Evolutionary conservation across 2,888 invertebrate genomes (phyloP), one percentile per base, ranked within the genome.

Genomic region (Cosmia trapezina): DNA sequence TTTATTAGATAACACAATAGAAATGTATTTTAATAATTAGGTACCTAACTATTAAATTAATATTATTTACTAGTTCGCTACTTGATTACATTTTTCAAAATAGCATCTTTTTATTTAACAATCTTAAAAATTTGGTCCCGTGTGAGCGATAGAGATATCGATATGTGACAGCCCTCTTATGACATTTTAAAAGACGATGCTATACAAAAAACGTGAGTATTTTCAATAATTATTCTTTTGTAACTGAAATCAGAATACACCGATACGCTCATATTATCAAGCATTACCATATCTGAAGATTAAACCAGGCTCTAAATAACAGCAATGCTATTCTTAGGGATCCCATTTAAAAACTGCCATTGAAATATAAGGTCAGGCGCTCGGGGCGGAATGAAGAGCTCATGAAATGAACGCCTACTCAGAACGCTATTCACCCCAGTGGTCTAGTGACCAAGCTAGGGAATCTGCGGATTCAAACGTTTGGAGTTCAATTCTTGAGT

Each of bases 311-410:
- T 47, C 45, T 41, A 41, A 70, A 70, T 56, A 69, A 66, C 51
- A 75, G 53, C 54, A 41, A 62, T 62, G 65, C 64, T 72, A 74
- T 70, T 72, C 73, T 70, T 63, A 63, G 71, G 28, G n/a, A 51
- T 54, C n/a, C 71, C 60, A 69, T 85, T 85, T 76, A 68, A 83
- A 83, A 80, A 61, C 69, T 71, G 28, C 71, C 67, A 80, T 85
- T 79, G 76, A 71, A 85, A 69, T 66, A 22, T 61, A 71, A 78
- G 63, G 73, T 51, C 41, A 28, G n/a, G 3, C 33, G 80, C 86
- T 60, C 22, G 57, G 43, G 71, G 86, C 80, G 3, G 5, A 80
- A 79, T 85, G 83, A 85, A 64, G 57, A 76, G 63, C 69, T 59
- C 59, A 60, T 70, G 80, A 67, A 73, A 77, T 71, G 41, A 43